Base-by-base conservation (phyloP, 1,140 invertebrate species). In the Coelopa frigida region DNA sequence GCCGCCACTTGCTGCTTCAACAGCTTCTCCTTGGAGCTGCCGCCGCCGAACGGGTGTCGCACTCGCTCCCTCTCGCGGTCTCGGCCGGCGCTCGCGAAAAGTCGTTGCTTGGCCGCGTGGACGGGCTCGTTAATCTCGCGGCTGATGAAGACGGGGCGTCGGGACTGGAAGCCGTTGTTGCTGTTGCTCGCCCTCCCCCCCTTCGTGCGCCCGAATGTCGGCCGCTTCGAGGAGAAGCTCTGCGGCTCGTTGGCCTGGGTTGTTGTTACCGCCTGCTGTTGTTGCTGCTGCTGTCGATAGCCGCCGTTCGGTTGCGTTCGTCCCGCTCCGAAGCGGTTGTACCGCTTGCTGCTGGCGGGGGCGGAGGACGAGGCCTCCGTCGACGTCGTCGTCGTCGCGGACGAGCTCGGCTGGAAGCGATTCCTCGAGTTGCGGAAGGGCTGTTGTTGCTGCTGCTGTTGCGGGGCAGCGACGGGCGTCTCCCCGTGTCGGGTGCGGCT, bases 71-170 rank as follows among this genome's bases (percentile, higher is more conserved):
- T n/a, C 11, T 11, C 43, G 58, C n/a, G 62, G 17, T 42, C 59
- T 62, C 62, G 50, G 26, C 58, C 61, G 17, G 44, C 54, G 14
- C 53, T 60, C 29, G 33, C 3, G 53, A 57, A 11, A 41, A 38
- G 43, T 57, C 55, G 49, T 43, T 57, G 10, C 12, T 42, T 44
- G 7, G 26, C 27, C 5, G n/a, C 11, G 18, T 43, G 35, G 15
- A 59, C 54, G 0, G 63, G 64, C 18, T 67, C 64, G 45, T 67
- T 67, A 0, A 67, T 51, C 5, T 67, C 64, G 2, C 64, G 59
- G 40, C 64, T 67, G 11, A 67, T 67, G 41, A 67, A 62, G 12
- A 61, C 63, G 0, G 64, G 64, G 4, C 64, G 57, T 2, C 63
- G 41, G 3, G 59, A 58, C 48, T 44, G 42, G 26, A 49, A 49